Percentiles rank a stretch among this genome's conserved stretches.
Conservation (phyloP, 2,113 vertebrate genomes). For the Ondatra zibethicus region DNA sequence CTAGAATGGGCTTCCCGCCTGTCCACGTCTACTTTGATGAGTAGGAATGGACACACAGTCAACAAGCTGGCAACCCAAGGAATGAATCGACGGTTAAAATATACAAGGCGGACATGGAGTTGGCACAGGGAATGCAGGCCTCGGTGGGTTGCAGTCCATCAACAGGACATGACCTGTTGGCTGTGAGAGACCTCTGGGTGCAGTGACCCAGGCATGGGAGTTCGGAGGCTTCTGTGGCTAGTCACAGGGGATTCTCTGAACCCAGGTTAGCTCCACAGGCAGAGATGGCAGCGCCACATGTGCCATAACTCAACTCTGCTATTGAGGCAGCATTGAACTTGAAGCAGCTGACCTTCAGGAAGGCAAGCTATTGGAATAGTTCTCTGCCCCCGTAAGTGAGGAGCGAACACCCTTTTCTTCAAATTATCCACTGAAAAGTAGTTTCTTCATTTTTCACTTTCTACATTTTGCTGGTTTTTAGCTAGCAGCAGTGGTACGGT, state of each 20-base stretch:
- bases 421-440: slow-evolving; percentile 56
- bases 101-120: slow-evolving; percentile 54
- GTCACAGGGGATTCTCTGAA: slow-evolving; percentile 63
- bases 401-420: slow-evolving; percentile 16
- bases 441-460: slow-evolving; percentile 48
- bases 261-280: neutral
- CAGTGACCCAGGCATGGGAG: slow-evolving; percentile 14
- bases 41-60: slow-evolving; percentile 52
- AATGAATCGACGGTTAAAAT: slow-evolving; percentile 51
- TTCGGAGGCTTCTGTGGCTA: neutral
- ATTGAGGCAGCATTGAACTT: neutral
- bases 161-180: slow-evolving; percentile 41
- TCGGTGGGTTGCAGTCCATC: slow-evolving; percentile 20
- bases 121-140: neutral
- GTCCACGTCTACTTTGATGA: slow-evolving; percentile 13
- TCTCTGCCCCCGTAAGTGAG: slow-evolving; percentile 8
- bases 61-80: slow-evolving; percentile 36
- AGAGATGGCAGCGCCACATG: neutral
- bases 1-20: slow-evolving; percentile 11
- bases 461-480: slow-evolving; percentile 77
- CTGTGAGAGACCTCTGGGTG: slow-evolving; percentile 54
- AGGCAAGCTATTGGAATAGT: slow-evolving; percentile 51
- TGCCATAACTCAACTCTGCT: neutral
- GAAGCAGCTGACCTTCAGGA: slow-evolving; percentile 43
- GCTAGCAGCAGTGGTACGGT: slow-evolving; percentile 78